Conservation (phyloP, 2,888 invertebrate species). For the Apoderus coryli region DNA sequence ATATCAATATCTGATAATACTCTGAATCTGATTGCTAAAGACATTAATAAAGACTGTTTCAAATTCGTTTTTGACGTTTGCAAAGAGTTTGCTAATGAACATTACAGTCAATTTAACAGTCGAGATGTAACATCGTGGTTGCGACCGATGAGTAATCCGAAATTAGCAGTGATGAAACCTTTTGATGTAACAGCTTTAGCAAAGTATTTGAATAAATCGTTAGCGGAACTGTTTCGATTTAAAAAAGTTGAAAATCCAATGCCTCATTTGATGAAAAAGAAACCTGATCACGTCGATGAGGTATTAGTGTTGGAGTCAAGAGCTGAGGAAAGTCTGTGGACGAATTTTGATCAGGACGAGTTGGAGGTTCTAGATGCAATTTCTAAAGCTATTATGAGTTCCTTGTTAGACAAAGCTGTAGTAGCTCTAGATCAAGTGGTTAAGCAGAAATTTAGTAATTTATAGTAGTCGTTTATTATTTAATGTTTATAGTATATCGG, state of each 20-base stretch:
- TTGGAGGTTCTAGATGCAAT: conserved; percentile 47
- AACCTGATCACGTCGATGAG: conserved; percentile 56
- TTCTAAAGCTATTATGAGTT: conserved; percentile 41
- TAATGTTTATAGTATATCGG: no score
- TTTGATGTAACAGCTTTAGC: conserved; percentile 35
- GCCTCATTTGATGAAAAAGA: conserved; percentile 47
- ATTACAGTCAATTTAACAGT: conserved; percentile 33
- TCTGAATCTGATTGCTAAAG: conserved; percentile 21
- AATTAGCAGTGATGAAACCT: conserved; percentile 32
- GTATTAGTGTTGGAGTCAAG: conserved; percentile 51
- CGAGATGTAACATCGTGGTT: conserved; percentile 39
- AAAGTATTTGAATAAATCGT: conserved; percentile 36
- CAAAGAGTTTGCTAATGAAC: conserved; percentile 40
- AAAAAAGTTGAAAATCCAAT: conserved; percentile 38
- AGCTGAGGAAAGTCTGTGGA: conserved; percentile 59
- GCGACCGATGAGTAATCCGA: conserved; percentile 27
- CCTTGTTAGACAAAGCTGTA: conserved; percentile 36
- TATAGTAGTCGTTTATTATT: no score
- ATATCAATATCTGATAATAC: conserved; percentile 26
- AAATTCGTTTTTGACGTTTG: conserved; percentile 47
- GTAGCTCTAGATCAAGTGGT: conserved; percentile 22
- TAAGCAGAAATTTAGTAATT: no score
- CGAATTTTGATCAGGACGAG: conserved; percentile 58
- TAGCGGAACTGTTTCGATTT: conserved; percentile 38
- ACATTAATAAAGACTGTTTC: conserved; percentile 36